phyloP scores from a whole-genome alignment of 2,113 vertebrate species.

The Okapia johnstoni region DNA sequence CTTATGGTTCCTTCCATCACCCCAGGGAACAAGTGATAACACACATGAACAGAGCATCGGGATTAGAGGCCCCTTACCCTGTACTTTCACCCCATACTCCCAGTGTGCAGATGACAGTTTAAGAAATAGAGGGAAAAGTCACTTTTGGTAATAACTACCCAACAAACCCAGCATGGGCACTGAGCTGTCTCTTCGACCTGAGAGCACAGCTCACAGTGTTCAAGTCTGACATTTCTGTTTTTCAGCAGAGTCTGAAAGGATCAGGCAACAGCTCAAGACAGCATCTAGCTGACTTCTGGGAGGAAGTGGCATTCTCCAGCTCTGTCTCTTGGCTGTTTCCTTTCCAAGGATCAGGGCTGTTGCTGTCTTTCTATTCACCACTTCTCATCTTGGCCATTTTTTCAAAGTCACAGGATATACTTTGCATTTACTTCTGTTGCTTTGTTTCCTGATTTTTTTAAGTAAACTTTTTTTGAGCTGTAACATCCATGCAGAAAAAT shows the following conservation, averaged over 20 bases:
- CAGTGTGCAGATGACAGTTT: not conserved
- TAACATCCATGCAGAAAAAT: not conserved
- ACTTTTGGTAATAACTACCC: not conserved
- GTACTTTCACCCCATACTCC: accelerated
- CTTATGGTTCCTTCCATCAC: not conserved
- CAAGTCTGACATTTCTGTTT: not conserved
- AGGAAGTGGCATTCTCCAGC: not conserved
- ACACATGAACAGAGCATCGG: accelerated
- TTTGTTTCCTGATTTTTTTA: not conserved
- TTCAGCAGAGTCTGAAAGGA: not conserved
- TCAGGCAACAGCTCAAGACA: not conserved
- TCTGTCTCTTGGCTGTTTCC: not conserved
- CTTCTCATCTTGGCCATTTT: not conserved
- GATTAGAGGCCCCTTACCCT: not conserved
- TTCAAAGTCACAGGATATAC: not conserved
- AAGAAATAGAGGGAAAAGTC: not conserved
- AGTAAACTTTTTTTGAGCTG: not conserved
- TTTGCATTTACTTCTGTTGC: not conserved
- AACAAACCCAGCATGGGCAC: not conserved
- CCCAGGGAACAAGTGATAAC: not conserved
- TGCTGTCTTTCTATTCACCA: not conserved
- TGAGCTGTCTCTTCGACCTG: not conserved
- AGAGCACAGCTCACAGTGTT: not conserved
- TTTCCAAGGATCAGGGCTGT: not conserved
- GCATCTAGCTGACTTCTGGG: not conserved